These are phyloP conservation scores for Ceratotherium simum DNA, from an alignment of 2,113 vertebrate genomes.

Conservation along the genomic window DNA sequence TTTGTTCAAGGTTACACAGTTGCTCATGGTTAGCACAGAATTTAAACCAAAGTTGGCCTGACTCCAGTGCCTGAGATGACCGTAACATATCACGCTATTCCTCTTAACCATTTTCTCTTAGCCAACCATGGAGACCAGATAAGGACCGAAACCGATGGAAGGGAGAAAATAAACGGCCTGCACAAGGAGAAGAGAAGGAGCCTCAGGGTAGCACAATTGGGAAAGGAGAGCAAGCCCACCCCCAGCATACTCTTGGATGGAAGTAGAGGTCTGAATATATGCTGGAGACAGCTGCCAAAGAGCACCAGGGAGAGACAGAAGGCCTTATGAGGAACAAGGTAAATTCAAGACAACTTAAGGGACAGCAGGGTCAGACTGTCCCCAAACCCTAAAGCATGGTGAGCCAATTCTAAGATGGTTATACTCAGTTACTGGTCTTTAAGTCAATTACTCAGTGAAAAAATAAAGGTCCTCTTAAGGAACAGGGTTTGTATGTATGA, in stretches of 20 bases:
- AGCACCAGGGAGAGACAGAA: background rate
- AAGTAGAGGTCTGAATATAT: background rate
- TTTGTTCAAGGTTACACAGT: background rate
- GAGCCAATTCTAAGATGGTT: background rate
- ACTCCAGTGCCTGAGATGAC: background rate
- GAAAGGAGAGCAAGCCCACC: background rate
- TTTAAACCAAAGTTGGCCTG: background rate
- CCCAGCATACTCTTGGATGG: background rate
- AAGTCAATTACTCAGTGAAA: background rate
- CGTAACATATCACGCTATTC: background rate
- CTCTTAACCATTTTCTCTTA: background rate
- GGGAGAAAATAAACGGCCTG: background rate
- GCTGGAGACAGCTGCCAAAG: background rate
- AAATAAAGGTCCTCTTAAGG: background rate
- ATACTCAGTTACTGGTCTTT: background rate
- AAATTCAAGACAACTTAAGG: background rate
- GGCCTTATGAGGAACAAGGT: background rate
- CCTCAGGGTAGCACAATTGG: background rate
- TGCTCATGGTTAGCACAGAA: background rate
- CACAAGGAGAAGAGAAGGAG: background rate
- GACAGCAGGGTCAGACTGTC: background rate
- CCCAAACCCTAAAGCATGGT: background rate
- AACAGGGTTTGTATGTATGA: background rate
- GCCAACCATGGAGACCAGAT: background rate
- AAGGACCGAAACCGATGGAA: background rate